Conservation (phyloP, 2,113 vertebrate species). For the Clupea harengus region DNA sequence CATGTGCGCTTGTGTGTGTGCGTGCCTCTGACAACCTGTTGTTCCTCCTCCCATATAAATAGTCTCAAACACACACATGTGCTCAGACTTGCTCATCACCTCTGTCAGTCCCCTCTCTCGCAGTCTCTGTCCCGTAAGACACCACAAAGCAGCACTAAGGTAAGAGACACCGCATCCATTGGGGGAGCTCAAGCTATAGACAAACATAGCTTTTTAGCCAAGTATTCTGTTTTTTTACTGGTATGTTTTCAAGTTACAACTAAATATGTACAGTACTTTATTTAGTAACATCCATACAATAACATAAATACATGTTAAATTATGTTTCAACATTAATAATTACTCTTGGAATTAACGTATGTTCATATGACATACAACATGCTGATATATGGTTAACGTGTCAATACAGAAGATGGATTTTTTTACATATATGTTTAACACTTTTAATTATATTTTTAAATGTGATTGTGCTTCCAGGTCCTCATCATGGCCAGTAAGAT, state of each 20-base stretch:
- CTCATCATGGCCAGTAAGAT: conserved; percentile 43
- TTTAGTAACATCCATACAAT: too few species aligned
- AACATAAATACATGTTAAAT: too few species aligned
- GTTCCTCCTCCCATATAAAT: neutral
- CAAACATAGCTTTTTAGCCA: neutral
- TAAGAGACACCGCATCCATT: neutral
- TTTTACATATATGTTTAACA: too few species aligned
- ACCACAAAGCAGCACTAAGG: neutral
- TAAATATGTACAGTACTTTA: too few species aligned
- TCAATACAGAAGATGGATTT: too few species aligned
- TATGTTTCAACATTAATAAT: too few species aligned
- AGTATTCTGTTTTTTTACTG: neutral
- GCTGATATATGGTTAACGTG: too few species aligned
- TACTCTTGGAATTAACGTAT: too few species aligned
- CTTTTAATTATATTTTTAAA: neutral
- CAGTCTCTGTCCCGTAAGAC: neutral
- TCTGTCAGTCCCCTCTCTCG: neutral
- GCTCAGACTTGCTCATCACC: neutral
- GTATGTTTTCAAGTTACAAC: neutral
- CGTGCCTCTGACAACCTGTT: neutral
- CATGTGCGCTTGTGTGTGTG: neutral
- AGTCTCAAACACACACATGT: neutral
- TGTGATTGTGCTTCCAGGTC: neutral
- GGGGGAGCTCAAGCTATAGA: neutral
- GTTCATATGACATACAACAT: too few species aligned